Evolutionary conservation across 1,140 invertebrate species (phyloP).

Genomic region (Brachionus koreanus): DNA sequence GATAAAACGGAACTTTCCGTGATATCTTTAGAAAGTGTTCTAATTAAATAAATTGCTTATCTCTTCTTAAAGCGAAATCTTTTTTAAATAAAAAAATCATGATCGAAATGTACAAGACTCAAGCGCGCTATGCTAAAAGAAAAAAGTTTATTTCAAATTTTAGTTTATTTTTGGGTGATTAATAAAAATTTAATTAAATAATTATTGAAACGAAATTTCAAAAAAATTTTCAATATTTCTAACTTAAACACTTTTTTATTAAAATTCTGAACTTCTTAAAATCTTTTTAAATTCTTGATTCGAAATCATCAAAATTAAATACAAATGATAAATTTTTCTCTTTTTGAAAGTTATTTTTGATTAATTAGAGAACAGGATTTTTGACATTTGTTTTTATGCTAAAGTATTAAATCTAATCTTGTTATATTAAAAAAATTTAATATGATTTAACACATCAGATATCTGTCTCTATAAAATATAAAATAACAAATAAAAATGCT

Average conservation of each 20-base stretch:
- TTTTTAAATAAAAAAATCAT: neutral
- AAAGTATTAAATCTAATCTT: neutral
- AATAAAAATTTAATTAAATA: too few relatives aligned
- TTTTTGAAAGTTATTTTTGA: neutral
- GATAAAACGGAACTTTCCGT: slow-evolving; percentile 1
- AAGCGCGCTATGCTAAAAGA: too few relatives aligned
- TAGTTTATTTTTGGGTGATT: too few relatives aligned
- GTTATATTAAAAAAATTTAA: neutral
- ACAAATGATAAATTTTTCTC: neutral
- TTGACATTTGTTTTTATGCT: neutral
- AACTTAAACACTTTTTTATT: too few relatives aligned
- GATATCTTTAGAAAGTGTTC: neutral
- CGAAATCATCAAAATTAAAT: too few relatives aligned
- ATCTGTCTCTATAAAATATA: neutral
- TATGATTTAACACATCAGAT: neutral
- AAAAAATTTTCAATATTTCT: too few relatives aligned
- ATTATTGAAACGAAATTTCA: too few relatives aligned
- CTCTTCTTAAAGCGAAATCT: neutral
- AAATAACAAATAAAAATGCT: neutral
- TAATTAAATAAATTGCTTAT: slow-evolving; percentile 21
- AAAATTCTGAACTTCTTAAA: too few relatives aligned
- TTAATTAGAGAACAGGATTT: neutral
- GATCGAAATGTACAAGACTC: neutral
- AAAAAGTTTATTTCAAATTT: too few relatives aligned
- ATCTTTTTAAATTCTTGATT: too few relatives aligned